phyloP scores from a whole-genome alignment of 1,140 invertebrate species.

The Oryzaephilus surinamensis region DNA sequence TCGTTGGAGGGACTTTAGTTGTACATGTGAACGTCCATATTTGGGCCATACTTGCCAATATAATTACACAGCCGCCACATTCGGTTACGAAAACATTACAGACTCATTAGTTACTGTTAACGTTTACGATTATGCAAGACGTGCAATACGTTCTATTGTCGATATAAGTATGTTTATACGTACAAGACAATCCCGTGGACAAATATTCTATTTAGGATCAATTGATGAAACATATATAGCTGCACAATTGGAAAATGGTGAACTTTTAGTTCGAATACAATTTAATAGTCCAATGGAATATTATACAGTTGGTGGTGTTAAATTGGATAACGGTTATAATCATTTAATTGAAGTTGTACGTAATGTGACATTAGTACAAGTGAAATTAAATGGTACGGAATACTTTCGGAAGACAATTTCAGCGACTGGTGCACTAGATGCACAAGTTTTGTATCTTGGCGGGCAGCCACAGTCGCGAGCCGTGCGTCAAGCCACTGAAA shows the following conservation, averaged over 20 bases:
- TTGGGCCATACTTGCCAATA: conserved; percentile 79
- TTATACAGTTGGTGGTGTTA: conserved; percentile 70
- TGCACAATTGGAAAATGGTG: conserved; percentile 63
- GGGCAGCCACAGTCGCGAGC: conserved; percentile 43
- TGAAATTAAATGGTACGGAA: conserved; percentile 77
- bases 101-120: conserved; percentile 61
- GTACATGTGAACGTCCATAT: conserved; percentile 76
- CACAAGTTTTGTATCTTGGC: conserved; percentile 67
- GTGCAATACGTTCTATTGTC: conserved; percentile 62
- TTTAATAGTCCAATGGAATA: conserved; percentile 69
- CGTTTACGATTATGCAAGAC: conserved; percentile 53
- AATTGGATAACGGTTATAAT: conserved; percentile 73
- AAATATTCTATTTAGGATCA: conserved; percentile 83
- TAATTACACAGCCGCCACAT: conserved; percentile 77
- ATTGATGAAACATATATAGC: conserved; percentile 57
- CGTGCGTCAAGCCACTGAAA: conserved; percentile 11
- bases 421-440: conserved; percentile 65
- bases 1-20: conserved; percentile 78
- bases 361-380: conserved; percentile 66
- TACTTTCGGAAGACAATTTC: conserved; percentile 78
- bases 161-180: conserved; percentile 89
- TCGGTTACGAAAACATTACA: conserved; percentile 72
- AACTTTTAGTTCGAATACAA: conserved; percentile 66
- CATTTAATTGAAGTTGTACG: conserved; percentile 75
- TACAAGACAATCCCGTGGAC: conserved; percentile 69